phyloP scores from a whole-genome alignment of 2,113 vertebrate species.

The Dinomys branickii region DNA sequence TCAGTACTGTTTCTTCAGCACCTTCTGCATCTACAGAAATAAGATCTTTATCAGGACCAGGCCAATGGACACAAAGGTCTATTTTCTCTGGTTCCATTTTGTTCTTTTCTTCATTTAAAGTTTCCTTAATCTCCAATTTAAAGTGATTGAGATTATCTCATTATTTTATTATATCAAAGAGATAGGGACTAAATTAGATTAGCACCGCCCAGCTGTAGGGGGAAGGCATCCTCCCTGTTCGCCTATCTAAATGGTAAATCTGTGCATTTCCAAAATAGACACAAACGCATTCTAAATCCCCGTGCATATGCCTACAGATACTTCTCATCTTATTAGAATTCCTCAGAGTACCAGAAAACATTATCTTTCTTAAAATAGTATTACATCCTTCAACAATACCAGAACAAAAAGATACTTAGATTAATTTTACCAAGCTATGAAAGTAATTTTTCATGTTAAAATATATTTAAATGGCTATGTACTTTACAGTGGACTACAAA shows the following conservation, averaged over 20 bases:
- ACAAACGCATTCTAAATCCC: not conserved
- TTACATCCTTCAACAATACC: constrained; percentile 23
- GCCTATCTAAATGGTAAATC: not conserved
- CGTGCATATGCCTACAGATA: not conserved
- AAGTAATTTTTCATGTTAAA: constrained; percentile 70
- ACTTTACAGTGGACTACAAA: constrained; percentile 68
- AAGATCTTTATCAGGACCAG: not conserved
- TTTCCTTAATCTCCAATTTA: not conserved
- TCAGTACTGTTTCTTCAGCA: not conserved
- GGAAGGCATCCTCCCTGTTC: not conserved
- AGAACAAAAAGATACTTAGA: constrained; percentile 64
- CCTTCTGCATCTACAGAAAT: not conserved
- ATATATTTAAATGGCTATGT: not conserved
- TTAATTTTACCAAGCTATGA: constrained; percentile 62
- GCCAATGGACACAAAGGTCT: not conserved
- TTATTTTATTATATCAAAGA: not conserved
- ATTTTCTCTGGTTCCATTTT: not conserved
- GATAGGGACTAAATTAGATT: not conserved
- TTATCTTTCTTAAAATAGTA: constrained; percentile 52
- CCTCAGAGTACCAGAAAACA: constrained; percentile 57
- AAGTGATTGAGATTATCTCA: not conserved
- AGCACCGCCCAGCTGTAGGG: not conserved
- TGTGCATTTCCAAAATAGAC: not conserved
- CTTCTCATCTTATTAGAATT: constrained; percentile 53
- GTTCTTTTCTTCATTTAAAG: not conserved